Evolutionary conservation across 2,888 invertebrate genomes (phyloP).

Genomic region (Trimorus sp.): DNA sequence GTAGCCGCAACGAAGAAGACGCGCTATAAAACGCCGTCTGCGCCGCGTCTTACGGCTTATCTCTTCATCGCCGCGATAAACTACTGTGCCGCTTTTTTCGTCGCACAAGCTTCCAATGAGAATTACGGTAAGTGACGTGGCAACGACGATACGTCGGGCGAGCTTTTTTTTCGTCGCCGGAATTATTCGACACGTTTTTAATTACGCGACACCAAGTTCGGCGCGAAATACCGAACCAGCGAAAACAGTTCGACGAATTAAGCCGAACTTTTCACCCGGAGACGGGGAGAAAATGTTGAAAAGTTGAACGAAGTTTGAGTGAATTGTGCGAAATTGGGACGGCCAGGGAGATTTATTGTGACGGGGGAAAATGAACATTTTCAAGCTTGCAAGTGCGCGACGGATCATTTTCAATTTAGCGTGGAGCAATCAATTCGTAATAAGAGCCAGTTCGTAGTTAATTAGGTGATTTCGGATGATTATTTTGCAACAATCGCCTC

Average conservation of each 20-base stretch:
- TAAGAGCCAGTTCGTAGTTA: too few species aligned
- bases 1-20: conserved; percentile 66
- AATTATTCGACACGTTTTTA: conserved; percentile 25
- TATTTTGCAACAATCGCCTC: too few species aligned
- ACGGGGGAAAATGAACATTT: conserved; percentile 9
- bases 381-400: too few species aligned
- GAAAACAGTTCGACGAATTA: conserved; percentile 32
- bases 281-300: conserved; percentile 12
- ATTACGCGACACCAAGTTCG: conserved; percentile 5
- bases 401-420: too few species aligned
- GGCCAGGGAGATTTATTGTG: background rate
- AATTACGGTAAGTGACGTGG: conserved; percentile 75
- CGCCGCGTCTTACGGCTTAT: conserved; percentile 68
- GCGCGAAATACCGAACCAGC: background rate
- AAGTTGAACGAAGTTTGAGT: conserved; percentile 16
- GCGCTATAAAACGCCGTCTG: conserved; percentile 71
- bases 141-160: background rate
- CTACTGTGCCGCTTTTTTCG: conserved; percentile 54
- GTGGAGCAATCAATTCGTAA: too few species aligned
- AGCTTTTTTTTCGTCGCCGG: background rate
- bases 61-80: conserved; percentile 65
- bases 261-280: conserved; percentile 13
- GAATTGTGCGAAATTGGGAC: conserved; percentile 23
- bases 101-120: conserved; percentile 72
- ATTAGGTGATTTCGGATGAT: too few species aligned